Evolutionary conservation across 2,113 vertebrate genomes (phyloP).

Genomic region (Poeciliopsis prolifica): DNA sequence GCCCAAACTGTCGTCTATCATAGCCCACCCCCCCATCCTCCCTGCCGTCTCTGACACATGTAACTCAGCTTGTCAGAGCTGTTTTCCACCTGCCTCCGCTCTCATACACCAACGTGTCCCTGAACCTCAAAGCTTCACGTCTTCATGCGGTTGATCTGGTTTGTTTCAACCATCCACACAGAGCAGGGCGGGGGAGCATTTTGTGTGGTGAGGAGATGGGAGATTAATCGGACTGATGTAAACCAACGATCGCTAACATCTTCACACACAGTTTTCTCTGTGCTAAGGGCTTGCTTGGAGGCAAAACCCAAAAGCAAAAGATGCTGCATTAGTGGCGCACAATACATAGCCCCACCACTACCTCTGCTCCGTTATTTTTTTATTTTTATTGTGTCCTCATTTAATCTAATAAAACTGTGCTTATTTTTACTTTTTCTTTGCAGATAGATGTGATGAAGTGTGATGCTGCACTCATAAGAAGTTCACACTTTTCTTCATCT

Average conservation of each 20-base stretch:
- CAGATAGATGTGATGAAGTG: slow-evolving; percentile 28
- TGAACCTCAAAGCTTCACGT: slow-evolving; percentile 42
- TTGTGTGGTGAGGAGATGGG: slow-evolving; percentile 41
- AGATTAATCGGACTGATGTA: slow-evolving; percentile 57
- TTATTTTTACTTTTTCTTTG: slow-evolving; percentile 7
- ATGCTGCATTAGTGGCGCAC: slow-evolving; percentile 35
- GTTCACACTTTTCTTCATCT: slow-evolving; percentile 59
- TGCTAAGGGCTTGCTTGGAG: slow-evolving; percentile 64
- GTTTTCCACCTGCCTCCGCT: slow-evolving; percentile 53
- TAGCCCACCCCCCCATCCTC: slow-evolving; percentile 24
- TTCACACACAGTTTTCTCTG: slow-evolving; percentile 44
- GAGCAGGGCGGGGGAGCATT: slow-evolving; percentile 18
- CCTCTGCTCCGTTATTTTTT: slow-evolving; percentile 8
- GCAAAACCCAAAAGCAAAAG: slow-evolving; percentile 54
- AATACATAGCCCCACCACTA: slow-evolving; percentile 17
- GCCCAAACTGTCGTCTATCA: slow-evolving; percentile 54
- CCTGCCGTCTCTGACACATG: slow-evolving; percentile 52
- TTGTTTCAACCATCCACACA: slow-evolving; percentile 31
- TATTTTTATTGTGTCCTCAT: neutral
- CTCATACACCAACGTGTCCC: slow-evolving; percentile 47
- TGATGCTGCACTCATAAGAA: slow-evolving; percentile 38
- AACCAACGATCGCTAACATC: slow-evolving; percentile 43
- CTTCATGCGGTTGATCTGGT: slow-evolving; percentile 46
- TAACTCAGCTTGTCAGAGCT: slow-evolving; percentile 66
- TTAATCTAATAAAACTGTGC: slow-evolving; percentile 10